These are phyloP conservation scores for Omphaloscelis lunosa DNA, from an alignment of 2,888 invertebrate species.

Conservation along the genomic window DNA sequence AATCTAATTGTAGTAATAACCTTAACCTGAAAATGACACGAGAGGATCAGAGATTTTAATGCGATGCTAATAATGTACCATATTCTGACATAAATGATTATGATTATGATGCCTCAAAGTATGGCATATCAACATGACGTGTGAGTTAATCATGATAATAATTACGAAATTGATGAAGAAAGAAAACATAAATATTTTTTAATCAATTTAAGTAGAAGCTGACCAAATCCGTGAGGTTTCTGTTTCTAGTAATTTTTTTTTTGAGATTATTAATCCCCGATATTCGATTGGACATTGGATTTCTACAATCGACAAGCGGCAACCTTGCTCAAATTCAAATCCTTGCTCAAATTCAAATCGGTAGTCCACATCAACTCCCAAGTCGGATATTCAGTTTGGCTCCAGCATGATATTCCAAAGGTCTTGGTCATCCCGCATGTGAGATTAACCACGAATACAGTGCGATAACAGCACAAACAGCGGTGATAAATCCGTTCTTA, in stretches of 20 bases:
- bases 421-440: slow-evolving; percentile 58
- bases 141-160: neutral
- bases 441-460: slow-evolving; percentile 60
- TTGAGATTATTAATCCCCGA: neutral
- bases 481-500: slow-evolving; percentile 80
- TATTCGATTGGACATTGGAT: neutral
- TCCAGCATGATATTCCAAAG: slow-evolving; percentile 46
- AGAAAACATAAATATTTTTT: neutral
- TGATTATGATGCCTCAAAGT: neutral
- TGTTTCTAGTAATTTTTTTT: neutral
- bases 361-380: slow-evolving; percentile 2
- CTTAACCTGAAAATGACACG: no score
- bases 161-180: neutral
- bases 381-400: slow-evolving; percentile 48
- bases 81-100: no score
- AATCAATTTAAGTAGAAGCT: neutral
- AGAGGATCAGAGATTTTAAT: neutral
- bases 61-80: neutral
- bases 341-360: slow-evolving; percentile 24
- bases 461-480: slow-evolving; percentile 62
- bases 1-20: neutral
- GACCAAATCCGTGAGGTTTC: neutral
- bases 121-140: neutral
- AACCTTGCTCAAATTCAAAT: slow-evolving; percentile 24
- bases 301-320: neutral